Conservation (phyloP, 2,797 vertebrate genomes). For the Xyrichtys novacula region DNA sequence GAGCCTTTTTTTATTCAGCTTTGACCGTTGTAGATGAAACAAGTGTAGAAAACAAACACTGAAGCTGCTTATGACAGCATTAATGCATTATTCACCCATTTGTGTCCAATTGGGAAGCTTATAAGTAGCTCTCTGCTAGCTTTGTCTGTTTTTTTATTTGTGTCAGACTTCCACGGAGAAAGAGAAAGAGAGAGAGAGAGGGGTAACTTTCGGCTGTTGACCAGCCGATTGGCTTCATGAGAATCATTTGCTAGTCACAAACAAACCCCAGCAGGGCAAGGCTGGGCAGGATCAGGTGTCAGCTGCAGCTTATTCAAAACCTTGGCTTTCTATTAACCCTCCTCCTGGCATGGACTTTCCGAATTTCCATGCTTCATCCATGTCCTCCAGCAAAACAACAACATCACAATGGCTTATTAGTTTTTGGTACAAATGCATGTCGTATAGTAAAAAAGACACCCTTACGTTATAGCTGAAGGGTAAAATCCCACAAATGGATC, state of each 20-base stretch:
- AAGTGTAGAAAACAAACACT: not conserved
- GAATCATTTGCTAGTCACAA: conserved; percentile 40
- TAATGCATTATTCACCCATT: conserved; percentile 16
- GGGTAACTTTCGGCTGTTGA: conserved; percentile 46
- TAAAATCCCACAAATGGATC: not conserved
- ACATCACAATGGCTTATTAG: not conserved
- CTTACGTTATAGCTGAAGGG: not conserved
- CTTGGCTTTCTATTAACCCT: conserved; percentile 16
- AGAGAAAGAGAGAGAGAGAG: too few relatives aligned
- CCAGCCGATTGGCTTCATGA: conserved; percentile 30
- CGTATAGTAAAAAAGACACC: not conserved
- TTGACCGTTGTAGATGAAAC: conserved; percentile 1
- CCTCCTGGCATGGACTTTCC: not conserved
- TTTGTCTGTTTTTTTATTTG: conserved; percentile 23
- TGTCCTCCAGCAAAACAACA: not conserved
- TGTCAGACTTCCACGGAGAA: not conserved
- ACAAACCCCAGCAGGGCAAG: conserved; percentile 43
- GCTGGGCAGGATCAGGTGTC: conserved; percentile 55
- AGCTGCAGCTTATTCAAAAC: conserved; percentile 42
- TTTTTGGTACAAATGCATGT: not conserved
- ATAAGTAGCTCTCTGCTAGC: not conserved
- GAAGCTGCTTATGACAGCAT: not conserved
- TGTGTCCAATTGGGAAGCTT: not conserved
- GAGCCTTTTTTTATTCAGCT: not conserved
- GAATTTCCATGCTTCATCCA: not conserved